Conservation (phyloP, 2,888 invertebrate genomes). For the Brachypalpus laphriformis region DNA sequence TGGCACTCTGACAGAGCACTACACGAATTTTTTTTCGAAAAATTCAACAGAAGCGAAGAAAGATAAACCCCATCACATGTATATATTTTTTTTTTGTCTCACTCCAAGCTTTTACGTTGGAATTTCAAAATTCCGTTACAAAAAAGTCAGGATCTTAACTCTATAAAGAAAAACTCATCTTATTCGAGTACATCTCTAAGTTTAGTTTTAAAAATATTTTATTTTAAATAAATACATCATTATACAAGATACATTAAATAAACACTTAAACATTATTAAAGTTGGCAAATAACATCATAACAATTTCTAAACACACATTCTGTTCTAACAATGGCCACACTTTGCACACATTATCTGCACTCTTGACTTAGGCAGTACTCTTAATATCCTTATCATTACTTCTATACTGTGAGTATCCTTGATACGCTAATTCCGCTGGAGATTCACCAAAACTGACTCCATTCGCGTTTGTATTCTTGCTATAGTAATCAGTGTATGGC, state of each 20-base stretch:
- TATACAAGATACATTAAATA: slow-evolving; percentile 49
- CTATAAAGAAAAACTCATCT: too few relatives aligned
- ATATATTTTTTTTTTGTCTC: too few relatives aligned
- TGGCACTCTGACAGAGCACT: too few relatives aligned
- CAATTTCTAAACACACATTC: slow-evolving; percentile 18
- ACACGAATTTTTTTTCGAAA: too few relatives aligned
- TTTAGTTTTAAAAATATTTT: slow-evolving; percentile 12
- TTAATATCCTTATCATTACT: slow-evolving; percentile 83
- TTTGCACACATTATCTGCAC: not conserved
- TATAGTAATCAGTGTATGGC: slow-evolving; percentile 82
- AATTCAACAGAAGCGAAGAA: too few relatives aligned
- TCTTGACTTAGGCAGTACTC: slow-evolving; percentile 70
- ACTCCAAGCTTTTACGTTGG: too few relatives aligned
- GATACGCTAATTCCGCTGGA: slow-evolving; percentile 89
- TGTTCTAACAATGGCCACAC: slow-evolving; percentile 59
- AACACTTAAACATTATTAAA: not conserved
- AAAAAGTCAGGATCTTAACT: too few relatives aligned
- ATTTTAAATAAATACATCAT: slow-evolving; percentile 55
- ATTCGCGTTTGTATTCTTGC: slow-evolving; percentile 82
- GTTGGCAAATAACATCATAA: slow-evolving; percentile 6
- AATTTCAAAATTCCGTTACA: too few relatives aligned
- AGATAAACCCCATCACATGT: too few relatives aligned
- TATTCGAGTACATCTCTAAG: too few relatives aligned
- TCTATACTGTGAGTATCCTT: slow-evolving; percentile 88
- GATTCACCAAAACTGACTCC: slow-evolving; percentile 86